Percentiles rank a stretch among this genome's conserved stretches.
Evolutionary conservation across 2,113 vertebrate genomes (phyloP).

Genomic region (Gopherus evgoodei): DNA sequence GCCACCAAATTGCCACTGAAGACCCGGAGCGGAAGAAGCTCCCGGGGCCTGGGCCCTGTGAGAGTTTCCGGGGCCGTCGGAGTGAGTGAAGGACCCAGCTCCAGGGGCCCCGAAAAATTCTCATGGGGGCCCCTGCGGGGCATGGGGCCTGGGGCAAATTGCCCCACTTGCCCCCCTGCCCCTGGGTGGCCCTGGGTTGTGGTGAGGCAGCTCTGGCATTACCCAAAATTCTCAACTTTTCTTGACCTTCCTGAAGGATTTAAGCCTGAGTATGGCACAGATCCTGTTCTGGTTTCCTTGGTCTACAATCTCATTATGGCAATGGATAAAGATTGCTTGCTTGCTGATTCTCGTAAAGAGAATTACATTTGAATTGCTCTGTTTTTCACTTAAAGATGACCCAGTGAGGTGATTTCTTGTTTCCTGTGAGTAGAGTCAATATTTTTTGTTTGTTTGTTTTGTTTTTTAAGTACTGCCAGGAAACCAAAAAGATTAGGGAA

Average conservation of each 20-base stretch:
- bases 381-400: not conserved
- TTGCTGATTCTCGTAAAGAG: not conserved
- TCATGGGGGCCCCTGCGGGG: no score
- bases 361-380: not conserved
- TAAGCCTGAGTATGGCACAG: fast-evolving
- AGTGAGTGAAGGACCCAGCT: no score
- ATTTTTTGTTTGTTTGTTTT: no score
- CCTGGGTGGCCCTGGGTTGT: fast-evolving
- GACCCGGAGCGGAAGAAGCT: no score
- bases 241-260: not conserved
- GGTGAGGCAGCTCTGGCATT: not conserved
- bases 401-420: not conserved
- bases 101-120: no score
- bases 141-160: no score
- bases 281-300: not conserved
- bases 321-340: fast-evolving
- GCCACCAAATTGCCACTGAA: no score
- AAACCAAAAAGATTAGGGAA: not conserved
- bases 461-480: not conserved
- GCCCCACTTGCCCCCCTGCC: no score
- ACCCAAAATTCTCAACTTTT: not conserved
- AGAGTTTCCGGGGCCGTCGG: no score
- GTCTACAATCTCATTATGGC: not conserved
- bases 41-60: no score
- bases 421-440: not conserved